These are phyloP conservation scores for Corticium candelabrum DNA, from an alignment of 37 sponge, comb jelly and placozoan genomes.

Conservation along the genomic window DNA sequence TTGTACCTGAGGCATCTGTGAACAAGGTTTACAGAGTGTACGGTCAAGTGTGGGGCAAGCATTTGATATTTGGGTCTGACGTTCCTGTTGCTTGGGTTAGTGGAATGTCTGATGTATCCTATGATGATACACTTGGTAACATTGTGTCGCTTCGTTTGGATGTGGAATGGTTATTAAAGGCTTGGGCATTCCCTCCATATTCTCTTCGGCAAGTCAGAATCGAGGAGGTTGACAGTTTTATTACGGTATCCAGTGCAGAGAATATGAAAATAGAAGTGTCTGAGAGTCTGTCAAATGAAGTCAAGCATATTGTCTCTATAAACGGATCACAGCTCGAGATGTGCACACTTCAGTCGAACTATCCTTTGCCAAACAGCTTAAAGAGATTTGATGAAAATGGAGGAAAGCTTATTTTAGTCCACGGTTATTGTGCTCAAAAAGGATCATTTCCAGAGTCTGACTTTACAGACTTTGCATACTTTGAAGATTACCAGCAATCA, in stretches of 20 bases:
- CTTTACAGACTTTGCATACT: slow-evolving; percentile 23
- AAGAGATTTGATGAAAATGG: slow-evolving; percentile 6
- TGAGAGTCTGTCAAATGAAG: neutral
- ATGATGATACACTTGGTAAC: neutral
- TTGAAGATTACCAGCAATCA: slow-evolving; percentile 27
- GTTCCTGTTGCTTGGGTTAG: slow-evolving; percentile 42
- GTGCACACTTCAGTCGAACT: neutral
- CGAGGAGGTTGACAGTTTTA: slow-evolving; percentile 26
- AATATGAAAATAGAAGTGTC: slow-evolving; percentile 18
- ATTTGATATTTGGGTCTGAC: neutral
- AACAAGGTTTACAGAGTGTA: slow-evolving; percentile 35
- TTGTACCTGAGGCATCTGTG: too few species aligned
- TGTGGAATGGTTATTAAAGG: slow-evolving; percentile 5
- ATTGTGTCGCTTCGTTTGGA: slow-evolving; percentile 10
- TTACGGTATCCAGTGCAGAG: slow-evolving; percentile 17
- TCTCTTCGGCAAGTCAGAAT: slow-evolving; percentile 16
- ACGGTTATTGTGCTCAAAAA: slow-evolving; percentile 49
- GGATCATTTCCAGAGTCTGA: slow-evolving; percentile 22
- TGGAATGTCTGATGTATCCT: slow-evolving; percentile 9
- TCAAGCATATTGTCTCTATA: neutral
- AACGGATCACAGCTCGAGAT: neutral
- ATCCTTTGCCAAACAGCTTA: neutral
- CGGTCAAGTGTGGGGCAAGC: slow-evolving; percentile 34
- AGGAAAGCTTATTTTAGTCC: slow-evolving; percentile 34
- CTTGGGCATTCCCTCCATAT: slow-evolving; percentile 12